These are phyloP conservation scores for Aphelocoma californica DNA, from an alignment of 2,797 vertebrate genomes.

Conservation along the genomic window DNA sequence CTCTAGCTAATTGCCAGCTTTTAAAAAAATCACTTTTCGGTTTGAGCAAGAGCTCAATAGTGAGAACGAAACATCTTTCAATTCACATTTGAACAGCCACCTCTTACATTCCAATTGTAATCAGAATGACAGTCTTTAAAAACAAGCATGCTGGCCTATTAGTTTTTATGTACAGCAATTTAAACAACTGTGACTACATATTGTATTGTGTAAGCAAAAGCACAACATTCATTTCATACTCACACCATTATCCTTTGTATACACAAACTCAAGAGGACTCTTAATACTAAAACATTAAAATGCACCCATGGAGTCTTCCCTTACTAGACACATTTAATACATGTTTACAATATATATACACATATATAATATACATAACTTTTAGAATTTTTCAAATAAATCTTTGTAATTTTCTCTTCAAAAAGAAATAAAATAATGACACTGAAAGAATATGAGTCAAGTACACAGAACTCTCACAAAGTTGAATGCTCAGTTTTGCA, in stretches of 20 bases:
- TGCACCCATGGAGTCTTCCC: slow-evolving; percentile 77
- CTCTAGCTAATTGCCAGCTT: slow-evolving; percentile 78
- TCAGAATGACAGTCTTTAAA: slow-evolving; percentile 79
- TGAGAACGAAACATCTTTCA: slow-evolving; percentile 74
- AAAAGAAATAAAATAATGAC: slow-evolving; percentile 77
- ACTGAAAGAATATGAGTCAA: slow-evolving; percentile 73
- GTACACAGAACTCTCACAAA: slow-evolving; percentile 75
- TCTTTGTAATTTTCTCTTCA: slow-evolving; percentile 71
- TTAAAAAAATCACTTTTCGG: slow-evolving; percentile 50
- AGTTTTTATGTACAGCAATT: slow-evolving; percentile 79
- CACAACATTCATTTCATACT: slow-evolving; percentile 76
- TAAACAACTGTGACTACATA: slow-evolving; percentile 77
- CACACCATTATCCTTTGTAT: slow-evolving; percentile 71
- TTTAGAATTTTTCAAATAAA: slow-evolving; percentile 81
- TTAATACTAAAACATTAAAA: slow-evolving; percentile 81
- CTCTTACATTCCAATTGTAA: slow-evolving; percentile 82
- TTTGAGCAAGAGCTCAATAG: slow-evolving; percentile 68
- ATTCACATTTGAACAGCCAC: slow-evolving; percentile 79
- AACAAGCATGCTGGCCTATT: slow-evolving; percentile 80
- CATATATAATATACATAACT: slow-evolving; percentile 83
- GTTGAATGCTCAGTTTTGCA: slow-evolving; percentile 72
- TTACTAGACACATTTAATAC: slow-evolving; percentile 77
- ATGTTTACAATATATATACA: slow-evolving; percentile 77
- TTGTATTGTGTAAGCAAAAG: slow-evolving; percentile 77
- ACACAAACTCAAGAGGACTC: slow-evolving; percentile 72